phyloP scores from a whole-genome alignment of 2,797 vertebrate genomes.

The Vespertilio murinus region DNA sequence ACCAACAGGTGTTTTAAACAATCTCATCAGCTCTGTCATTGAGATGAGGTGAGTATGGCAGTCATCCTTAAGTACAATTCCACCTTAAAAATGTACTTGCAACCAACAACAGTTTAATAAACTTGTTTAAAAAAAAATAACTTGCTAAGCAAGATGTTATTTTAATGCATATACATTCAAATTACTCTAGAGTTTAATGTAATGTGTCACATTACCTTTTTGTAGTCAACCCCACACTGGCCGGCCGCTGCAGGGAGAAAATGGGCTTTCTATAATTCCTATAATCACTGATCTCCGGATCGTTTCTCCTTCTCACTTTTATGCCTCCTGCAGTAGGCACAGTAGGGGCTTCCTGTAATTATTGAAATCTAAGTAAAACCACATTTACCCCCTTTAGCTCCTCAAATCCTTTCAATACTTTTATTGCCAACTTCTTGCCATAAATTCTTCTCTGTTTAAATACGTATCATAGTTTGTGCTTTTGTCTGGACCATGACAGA shows the following conservation, averaged over 20 bases:
- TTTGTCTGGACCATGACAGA: background rate
- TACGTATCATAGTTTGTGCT: background rate
- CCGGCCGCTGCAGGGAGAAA: background rate
- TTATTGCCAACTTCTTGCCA: background rate
- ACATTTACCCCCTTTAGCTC: background rate
- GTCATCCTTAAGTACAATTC: background rate
- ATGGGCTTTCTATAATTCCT: background rate
- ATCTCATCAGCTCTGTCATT: background rate
- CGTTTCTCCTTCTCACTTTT: background rate
- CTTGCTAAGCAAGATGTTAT: background rate
- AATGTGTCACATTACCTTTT: background rate
- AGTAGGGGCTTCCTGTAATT: background rate
- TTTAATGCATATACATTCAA: background rate
- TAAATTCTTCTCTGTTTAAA: background rate
- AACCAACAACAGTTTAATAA: background rate
- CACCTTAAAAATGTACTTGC: background rate
- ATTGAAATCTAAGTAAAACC: constrained; percentile 10
- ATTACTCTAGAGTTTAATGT: background rate
- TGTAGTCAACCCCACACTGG: background rate
- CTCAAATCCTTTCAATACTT: background rate
- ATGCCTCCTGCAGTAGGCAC: background rate
- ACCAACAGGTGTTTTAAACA: background rate
- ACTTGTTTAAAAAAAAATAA: background rate
- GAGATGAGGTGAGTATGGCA: background rate
- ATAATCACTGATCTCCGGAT: background rate